These are phyloP conservation scores for Penaeus vannamei DNA, from an alignment of 1,140 invertebrate genomes.

Conservation along the genomic window DNA sequence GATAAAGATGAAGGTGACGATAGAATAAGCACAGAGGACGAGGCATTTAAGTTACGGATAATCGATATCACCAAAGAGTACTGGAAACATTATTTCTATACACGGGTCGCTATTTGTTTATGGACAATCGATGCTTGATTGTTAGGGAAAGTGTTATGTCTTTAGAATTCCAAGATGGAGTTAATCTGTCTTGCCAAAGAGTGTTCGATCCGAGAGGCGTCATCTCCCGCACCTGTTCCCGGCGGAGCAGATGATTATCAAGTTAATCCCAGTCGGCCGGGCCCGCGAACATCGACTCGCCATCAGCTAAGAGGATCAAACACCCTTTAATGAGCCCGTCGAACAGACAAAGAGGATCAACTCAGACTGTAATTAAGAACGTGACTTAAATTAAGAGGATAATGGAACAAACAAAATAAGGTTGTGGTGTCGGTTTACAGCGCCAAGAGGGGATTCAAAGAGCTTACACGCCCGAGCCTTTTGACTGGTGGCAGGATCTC, in stretches of 20 bases:
- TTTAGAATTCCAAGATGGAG: background rate
- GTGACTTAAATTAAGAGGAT: constrained; percentile 64
- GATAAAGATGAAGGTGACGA: too few relatives aligned
- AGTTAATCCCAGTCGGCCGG: constrained; percentile 46
- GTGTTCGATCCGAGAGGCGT: constrained; percentile 29
- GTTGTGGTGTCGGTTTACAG: constrained; percentile 54
- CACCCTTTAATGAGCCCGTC: constrained; percentile 51
- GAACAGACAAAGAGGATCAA: constrained; percentile 59
- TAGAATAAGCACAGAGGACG: too few relatives aligned
- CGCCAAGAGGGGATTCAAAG: constrained; percentile 11
- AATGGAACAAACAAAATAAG: constrained; percentile 59
- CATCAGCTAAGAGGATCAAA: constrained; percentile 66
- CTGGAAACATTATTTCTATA: too few relatives aligned
- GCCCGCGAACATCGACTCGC: constrained; percentile 58
- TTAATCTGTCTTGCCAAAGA: constrained; percentile 43
- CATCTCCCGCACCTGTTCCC: background rate
- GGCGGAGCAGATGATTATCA: constrained; percentile 56
- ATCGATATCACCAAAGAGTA: too few relatives aligned
- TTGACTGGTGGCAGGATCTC: too few relatives aligned
- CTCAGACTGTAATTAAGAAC: constrained; percentile 61
- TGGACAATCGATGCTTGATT: too few relatives aligned
- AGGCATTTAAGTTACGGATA: too few relatives aligned
- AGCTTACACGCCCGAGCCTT: background rate
- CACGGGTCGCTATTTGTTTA: too few relatives aligned
- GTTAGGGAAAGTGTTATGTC: too few relatives aligned